Conservation (phyloP, 2,888 invertebrate species). For the Limnephilus lunatus region DNA sequence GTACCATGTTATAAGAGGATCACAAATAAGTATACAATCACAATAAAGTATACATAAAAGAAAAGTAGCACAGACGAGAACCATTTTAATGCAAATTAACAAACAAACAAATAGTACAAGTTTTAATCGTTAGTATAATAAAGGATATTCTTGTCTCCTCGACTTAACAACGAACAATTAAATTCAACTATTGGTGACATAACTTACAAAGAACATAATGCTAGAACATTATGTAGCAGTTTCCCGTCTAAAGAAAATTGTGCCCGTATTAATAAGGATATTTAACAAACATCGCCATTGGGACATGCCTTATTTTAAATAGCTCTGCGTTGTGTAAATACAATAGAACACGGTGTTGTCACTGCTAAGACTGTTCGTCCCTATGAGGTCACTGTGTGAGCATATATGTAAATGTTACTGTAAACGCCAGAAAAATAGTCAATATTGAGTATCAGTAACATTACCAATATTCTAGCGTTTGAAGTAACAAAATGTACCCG, state of each 20-base stretch:
- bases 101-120: constrained; percentile 12
- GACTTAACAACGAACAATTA: not conserved
- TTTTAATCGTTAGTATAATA: not conserved
- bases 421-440: not conserved
- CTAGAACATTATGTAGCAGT: not conserved
- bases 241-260: not conserved
- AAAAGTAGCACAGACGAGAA: not conserved
- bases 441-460: not conserved
- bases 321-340: not conserved
- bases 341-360: not conserved
- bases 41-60: not conserved
- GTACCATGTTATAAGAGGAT: not conserved
- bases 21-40: not conserved
- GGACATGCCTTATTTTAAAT: not conserved
- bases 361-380: not conserved
- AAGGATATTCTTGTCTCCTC: not conserved
- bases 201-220: not conserved
- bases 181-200: not conserved
- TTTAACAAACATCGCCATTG: not conserved
- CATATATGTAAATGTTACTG: not conserved
- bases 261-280: not conserved
- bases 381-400: not conserved
- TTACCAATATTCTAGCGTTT: not conserved
- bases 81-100: constrained; percentile 4
- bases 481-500: not conserved